Conservation (phyloP, 2,113 vertebrate species). For the Amblyornis subalaris region DNA sequence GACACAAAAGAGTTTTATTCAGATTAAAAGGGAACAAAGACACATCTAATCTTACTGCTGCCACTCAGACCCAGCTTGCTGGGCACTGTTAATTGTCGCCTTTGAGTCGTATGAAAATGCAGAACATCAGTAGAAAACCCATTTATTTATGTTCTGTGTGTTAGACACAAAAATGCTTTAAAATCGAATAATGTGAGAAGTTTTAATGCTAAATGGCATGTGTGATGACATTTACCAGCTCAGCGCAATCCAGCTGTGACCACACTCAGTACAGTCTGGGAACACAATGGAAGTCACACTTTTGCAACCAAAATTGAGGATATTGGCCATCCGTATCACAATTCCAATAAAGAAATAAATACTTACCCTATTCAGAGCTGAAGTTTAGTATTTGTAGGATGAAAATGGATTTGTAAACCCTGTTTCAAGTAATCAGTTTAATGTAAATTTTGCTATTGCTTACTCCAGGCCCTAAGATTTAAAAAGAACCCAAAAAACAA, state of each 20-base stretch:
- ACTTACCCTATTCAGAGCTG: conserved; percentile 5
- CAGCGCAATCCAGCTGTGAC: not conserved
- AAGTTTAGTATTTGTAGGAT: not conserved
- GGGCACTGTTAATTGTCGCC: not conserved
- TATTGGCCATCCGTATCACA: not conserved
- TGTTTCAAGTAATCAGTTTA: not conserved
- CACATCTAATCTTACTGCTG: not conserved
- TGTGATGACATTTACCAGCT: conserved; percentile 7
- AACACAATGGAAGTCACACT: not conserved
- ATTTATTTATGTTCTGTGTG: not conserved
- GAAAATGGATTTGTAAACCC: conserved; percentile 1
- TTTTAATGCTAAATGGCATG: conserved; percentile 12
- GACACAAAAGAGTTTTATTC: not conserved
- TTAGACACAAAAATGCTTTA: not conserved
- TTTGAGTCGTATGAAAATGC: not conserved
- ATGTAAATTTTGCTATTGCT: not conserved
- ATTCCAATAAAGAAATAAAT: not conserved
- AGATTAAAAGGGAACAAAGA: conserved; percentile 1
- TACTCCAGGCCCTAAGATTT: not conserved
- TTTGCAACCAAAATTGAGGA: not conserved
- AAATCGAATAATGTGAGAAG: not conserved
- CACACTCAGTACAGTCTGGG: not conserved
- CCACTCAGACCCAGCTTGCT: not conserved
- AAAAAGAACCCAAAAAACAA: not conserved
- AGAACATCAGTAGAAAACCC: not conserved